phyloP scores from a whole-genome alignment of 2,113 vertebrate genomes.

The Hemiscyllium ocellatum region DNA sequence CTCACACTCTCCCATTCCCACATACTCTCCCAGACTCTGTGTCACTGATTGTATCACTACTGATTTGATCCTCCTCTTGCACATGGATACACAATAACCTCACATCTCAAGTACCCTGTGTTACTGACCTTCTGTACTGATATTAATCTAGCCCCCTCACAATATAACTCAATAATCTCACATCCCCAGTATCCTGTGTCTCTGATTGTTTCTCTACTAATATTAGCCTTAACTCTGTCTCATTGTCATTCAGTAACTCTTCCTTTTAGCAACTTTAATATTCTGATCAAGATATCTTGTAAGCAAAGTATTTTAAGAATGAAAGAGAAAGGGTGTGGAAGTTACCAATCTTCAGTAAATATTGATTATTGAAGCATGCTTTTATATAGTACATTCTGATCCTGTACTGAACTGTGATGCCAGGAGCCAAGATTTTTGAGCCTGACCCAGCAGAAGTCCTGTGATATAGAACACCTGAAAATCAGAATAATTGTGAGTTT shows the following conservation, averaged over 20 bases:
- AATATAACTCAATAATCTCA: background rate
- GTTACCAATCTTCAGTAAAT: background rate
- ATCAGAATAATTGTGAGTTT: background rate
- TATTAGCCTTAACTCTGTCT: background rate
- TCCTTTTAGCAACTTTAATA: background rate
- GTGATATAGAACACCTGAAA: background rate
- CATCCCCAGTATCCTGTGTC: background rate
- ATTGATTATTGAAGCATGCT: background rate
- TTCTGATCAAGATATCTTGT: background rate
- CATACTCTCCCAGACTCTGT: background rate
- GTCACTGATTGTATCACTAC: too few relatives aligned
- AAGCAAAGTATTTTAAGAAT: background rate
- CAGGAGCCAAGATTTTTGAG: background rate
- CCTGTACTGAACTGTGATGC: background rate
- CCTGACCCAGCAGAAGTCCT: background rate
- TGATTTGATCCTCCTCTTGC: too few relatives aligned
- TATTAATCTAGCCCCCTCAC: too few relatives aligned
- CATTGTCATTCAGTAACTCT: background rate
- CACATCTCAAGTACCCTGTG: background rate
- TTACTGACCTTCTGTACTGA: background rate
- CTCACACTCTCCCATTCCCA: too few relatives aligned
- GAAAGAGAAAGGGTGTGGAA: background rate
- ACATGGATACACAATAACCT: background rate
- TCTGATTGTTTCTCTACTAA: background rate
- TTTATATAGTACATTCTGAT: background rate